These are phyloP conservation scores for Knipowitschia caucasica DNA, from an alignment of 2,797 vertebrate species.

Conservation along the genomic window DNA sequence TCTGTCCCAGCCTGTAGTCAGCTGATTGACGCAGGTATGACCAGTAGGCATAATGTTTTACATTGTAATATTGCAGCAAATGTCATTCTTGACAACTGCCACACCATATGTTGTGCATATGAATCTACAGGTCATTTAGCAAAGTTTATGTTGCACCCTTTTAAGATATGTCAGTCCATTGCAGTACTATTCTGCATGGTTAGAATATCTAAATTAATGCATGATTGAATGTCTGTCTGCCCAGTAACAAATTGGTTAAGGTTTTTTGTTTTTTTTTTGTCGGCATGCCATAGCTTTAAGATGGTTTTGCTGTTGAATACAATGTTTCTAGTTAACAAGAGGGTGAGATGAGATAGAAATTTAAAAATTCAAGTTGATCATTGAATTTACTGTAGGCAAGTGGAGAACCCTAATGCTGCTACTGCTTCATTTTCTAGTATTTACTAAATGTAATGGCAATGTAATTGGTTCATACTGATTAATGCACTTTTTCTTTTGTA, in stretches of 20 bases:
- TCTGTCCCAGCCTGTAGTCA: conserved; percentile 52
- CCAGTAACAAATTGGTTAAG: conserved; percentile 30
- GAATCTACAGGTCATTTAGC: conserved; percentile 48
- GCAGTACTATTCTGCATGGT: conserved; percentile 52
- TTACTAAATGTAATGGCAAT: conserved; percentile 44
- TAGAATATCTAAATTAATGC: conserved; percentile 55
- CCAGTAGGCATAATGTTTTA: conserved; percentile 52
- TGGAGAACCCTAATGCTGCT: conserved; percentile 58
- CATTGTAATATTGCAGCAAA: conserved; percentile 50
- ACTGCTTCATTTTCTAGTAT: conserved; percentile 47
- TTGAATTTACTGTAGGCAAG: conserved; percentile 59
- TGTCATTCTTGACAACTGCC: conserved; percentile 46
- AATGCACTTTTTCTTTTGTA: conserved; percentile 73
- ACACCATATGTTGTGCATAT: conserved; percentile 44
- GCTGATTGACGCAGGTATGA: conserved; percentile 36
- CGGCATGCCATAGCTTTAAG: conserved; percentile 45
- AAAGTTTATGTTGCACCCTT: conserved; percentile 45
- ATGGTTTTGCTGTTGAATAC: conserved; percentile 32
- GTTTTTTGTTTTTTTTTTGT: conserved; percentile 14
- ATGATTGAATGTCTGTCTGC: conserved; percentile 49
- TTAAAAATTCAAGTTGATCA: conserved; percentile 23
- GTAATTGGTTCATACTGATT: conserved; percentile 60
- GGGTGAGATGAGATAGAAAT: conserved; percentile 28
- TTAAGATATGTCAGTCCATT: conserved; percentile 36
- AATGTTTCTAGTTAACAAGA: conserved; percentile 32